Base-by-base conservation (phyloP, 2,113 vertebrate genomes). In the Lanius ludovicianus region DNA sequence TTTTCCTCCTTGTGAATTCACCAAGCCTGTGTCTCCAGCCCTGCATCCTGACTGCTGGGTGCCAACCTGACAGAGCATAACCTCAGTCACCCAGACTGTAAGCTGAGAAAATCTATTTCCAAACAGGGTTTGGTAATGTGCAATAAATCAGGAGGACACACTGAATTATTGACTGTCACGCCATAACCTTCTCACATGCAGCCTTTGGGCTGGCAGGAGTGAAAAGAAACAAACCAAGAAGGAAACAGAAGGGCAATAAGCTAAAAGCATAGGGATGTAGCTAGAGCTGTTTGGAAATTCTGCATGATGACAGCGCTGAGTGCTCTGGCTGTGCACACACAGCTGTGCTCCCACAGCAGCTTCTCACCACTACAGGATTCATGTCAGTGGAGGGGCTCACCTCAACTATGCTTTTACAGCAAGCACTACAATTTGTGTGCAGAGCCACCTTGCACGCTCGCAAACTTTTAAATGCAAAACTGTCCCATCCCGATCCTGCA, bases 91-190 rank as follows among this genome's bases (percentile, higher is more conserved):
- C 28, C n/a, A 25, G 82, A 21, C 20, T 19, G 42, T 52, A 15
- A 77, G 30, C 85, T 23, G 23, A 84, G 86, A 46, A 80, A 73
- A 65, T 68, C 90, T 74, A 3, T 37, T 70, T 78, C 75, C 57
- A 39, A 65, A 31, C 59, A 68, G 59, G 17, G 19, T 7, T 83
- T 42, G 60, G 47, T 70, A 78, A 93, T 44, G 77, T 37, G 71
- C 80, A 87, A 6, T 78, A 92, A 90, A 86, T 70, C 50, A 49
- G 53, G 55, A 85, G 4, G 46, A 85, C 85, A 95, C 82, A 85
- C 70, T 47, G 21, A 60, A 83, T 85, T 83, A 79, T 8, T 4
- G 5, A 2, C 46, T 62, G 75, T 50, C 90, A 70, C 8, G 19
- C 71, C 35, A n/a, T 13, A 57, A 64, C 49, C 71, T 60, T 64